These are phyloP conservation scores for Coelopa frigida DNA, from an alignment of 1,140 invertebrate species.

Conservation along the genomic window DNA sequence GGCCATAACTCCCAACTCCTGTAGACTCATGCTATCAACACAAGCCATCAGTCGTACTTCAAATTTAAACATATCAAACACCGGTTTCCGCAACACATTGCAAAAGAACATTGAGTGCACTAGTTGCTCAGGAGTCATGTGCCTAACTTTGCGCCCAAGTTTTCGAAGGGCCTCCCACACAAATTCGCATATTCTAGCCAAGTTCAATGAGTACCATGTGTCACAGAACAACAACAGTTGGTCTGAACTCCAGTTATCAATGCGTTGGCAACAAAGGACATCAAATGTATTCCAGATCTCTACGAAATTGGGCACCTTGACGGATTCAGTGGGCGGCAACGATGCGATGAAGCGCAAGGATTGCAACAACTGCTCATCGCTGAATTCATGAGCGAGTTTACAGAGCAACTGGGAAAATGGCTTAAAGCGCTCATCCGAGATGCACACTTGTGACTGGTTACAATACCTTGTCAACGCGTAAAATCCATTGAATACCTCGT, in stretches of 20 bases:
- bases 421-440: slow-evolving; percentile 40
- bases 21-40: slow-evolving; percentile 45
- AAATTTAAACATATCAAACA: slow-evolving; percentile 50
- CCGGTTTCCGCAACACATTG: slow-evolving; percentile 43
- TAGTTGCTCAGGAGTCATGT: slow-evolving; percentile 47
- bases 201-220: slow-evolving; percentile 46
- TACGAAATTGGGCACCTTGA: slow-evolving; percentile 44
- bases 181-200: slow-evolving; percentile 43
- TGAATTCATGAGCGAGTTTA: slow-evolving; percentile 41
- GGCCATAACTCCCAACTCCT: slow-evolving; percentile 52
- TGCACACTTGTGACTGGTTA: slow-evolving; percentile 20
- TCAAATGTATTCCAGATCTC: slow-evolving; percentile 52
- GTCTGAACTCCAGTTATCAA: slow-evolving; percentile 37
- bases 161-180: slow-evolving; percentile 46
- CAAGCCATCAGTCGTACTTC: slow-evolving; percentile 46
- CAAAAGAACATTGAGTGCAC: slow-evolving; percentile 51
- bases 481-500: slow-evolving; percentile 40
- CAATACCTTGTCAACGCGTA: slow-evolving; percentile 27
- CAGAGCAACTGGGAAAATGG: slow-evolving; percentile 43
- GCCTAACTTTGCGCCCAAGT: slow-evolving; percentile 42
- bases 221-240: slow-evolving; percentile 48
- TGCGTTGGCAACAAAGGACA: slow-evolving; percentile 46
- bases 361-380: slow-evolving; percentile 43
- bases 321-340: slow-evolving; percentile 35
- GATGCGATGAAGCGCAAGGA: slow-evolving; percentile 35